Evolutionary conservation across 2,888 invertebrate genomes (phyloP).

Genomic region (Lymantria monacha): DNA sequence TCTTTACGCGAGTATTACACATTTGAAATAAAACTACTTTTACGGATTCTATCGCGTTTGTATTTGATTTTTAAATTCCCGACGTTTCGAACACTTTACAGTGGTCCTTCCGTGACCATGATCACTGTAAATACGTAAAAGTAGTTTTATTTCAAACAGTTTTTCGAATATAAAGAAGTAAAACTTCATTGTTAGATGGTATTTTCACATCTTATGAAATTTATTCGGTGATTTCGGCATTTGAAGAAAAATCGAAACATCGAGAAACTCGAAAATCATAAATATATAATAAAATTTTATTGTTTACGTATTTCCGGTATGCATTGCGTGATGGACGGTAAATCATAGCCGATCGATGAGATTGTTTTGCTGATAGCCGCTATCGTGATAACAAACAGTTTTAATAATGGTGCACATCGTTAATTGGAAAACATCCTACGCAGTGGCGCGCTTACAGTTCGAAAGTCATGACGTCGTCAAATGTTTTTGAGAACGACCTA

Average conservation of each 20-base stretch:
- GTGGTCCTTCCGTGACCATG: too few relatives aligned
- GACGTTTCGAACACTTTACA: too few relatives aligned
- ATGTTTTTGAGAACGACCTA: too few relatives aligned
- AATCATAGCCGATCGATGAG: conserved; percentile 41
- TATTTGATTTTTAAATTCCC: too few relatives aligned
- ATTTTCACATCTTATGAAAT: too few relatives aligned
- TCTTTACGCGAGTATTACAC: too few relatives aligned
- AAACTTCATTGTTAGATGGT: too few relatives aligned
- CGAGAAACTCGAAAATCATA: conserved; percentile 1
- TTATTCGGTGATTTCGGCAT: background rate
- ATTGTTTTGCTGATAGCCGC: conserved; percentile 39
- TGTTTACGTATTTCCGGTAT: conserved; percentile 29
- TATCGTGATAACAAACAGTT: conserved; percentile 47
- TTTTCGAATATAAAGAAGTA: too few relatives aligned
- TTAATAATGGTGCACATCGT: conserved; percentile 24
- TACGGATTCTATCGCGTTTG: too few relatives aligned
- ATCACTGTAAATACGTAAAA: too few relatives aligned
- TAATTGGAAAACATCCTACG: conserved; percentile 13
- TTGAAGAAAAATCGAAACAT: background rate
- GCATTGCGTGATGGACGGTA: conserved; percentile 47
- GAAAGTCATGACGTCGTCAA: background rate
- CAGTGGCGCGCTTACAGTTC: conserved; percentile 14
- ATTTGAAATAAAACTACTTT: too few relatives aligned
- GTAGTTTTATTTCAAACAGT: too few relatives aligned
- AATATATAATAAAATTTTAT: conserved; percentile 39